A percentile compares a stretch with the other conserved stretches of the same genome.
Evolutionary conservation across 1,140 invertebrate genomes (phyloP).

Genomic region (Scaptomyza pallida): DNA sequence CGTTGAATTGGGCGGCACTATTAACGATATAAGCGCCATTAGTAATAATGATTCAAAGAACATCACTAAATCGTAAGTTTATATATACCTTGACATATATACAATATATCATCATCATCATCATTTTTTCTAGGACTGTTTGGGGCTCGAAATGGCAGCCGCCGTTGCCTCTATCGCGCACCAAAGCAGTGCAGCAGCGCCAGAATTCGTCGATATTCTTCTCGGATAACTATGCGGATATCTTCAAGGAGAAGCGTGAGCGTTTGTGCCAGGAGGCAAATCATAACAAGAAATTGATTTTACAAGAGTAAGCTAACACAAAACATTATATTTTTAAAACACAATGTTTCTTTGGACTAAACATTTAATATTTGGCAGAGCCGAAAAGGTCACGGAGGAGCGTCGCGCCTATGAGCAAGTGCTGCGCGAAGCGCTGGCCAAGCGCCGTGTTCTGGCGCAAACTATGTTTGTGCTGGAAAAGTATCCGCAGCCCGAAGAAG

Average conservation of each 20-base stretch:
- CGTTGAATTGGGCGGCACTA: background rate
- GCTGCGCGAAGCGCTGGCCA: slow-evolving; percentile 30
- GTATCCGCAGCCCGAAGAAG: background rate
- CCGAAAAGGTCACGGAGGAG: slow-evolving; percentile 5
- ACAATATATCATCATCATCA: no score
- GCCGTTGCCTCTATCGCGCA: background rate
- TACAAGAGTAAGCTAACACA: slow-evolving; percentile 34
- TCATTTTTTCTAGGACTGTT: no score
- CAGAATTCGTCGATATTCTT: slow-evolving; percentile 36
- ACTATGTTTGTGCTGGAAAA: slow-evolving; percentile 46
- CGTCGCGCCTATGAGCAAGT: slow-evolving; percentile 34
- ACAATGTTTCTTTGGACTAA: background rate
- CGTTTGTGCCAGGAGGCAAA: slow-evolving; percentile 5
- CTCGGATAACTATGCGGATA: slow-evolving; percentile 15
- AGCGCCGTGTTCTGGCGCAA: slow-evolving; percentile 2
- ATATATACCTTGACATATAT: no score
- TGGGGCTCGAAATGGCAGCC: no score
- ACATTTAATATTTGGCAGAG: slow-evolving; percentile 12
- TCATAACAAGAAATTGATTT: slow-evolving; percentile 3
- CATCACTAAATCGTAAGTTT: background rate
- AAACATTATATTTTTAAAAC: no score
- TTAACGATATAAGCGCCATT: background rate
- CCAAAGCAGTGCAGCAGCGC: slow-evolving; percentile 32
- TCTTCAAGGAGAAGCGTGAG: slow-evolving; percentile 7
- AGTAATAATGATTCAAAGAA: background rate